These are phyloP conservation scores for Nasonovia ribisnigri DNA, from an alignment of 2,888 invertebrate species.

Conservation along the genomic window DNA sequence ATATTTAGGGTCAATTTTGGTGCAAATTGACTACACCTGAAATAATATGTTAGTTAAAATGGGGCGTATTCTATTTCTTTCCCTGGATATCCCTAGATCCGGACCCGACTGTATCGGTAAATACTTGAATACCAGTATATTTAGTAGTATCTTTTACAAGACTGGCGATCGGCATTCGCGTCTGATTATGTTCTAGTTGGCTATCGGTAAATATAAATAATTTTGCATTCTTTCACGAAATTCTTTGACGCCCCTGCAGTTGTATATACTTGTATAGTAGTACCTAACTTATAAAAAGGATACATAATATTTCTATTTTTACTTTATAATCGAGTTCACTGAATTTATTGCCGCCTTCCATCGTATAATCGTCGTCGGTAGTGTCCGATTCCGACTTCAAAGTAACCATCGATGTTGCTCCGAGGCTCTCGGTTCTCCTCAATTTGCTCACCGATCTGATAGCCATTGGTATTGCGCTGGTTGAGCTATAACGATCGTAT, in stretches of 20 bases:
- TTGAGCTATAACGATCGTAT: background rate
- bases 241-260: background rate
- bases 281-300: background rate
- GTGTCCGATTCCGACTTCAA: constrained; percentile 61
- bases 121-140: background rate
- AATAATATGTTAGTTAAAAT: too few relatives aligned
- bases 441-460: constrained; percentile 53
- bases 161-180: background rate
- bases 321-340: constrained; percentile 54
- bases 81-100: too few relatives aligned
- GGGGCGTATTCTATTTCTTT: too few relatives aligned
- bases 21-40: too few relatives aligned
- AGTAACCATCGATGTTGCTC: constrained; percentile 49
- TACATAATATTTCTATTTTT: background rate
- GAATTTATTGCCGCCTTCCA: constrained; percentile 40
- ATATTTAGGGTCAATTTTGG: too few relatives aligned
- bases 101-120: too few relatives aligned
- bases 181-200: background rate
- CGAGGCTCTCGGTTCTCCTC: constrained; percentile 58
- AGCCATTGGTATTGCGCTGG: constrained; percentile 61
- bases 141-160: background rate
- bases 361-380: constrained; percentile 50
- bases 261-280: too few relatives aligned
- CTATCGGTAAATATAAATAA: background rate
- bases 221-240: background rate